Percentiles rank a stretch among this genome's conserved stretches.
These are phyloP conservation scores for Tinamus major DNA, from an alignment of 2,797 vertebrate genomes.

Conservation along the genomic window DNA sequence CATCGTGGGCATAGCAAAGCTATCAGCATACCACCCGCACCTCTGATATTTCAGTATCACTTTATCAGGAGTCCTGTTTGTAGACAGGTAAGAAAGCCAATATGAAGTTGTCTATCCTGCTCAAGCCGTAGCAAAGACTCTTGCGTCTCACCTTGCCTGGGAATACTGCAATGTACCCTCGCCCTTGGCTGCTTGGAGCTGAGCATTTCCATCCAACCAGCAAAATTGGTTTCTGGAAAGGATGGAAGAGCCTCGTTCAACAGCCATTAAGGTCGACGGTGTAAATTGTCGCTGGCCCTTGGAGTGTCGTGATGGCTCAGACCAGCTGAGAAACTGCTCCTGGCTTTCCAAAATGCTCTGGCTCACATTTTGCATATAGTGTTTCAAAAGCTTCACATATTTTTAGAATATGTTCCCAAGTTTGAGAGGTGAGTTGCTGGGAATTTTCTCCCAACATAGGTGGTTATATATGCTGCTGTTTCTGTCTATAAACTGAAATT, in stretches of 20 bases:
- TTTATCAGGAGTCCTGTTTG: not conserved
- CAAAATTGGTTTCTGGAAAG: not conserved
- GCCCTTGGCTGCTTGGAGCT: not conserved
- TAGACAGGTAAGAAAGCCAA: not conserved
- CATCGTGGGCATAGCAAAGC: not conserved
- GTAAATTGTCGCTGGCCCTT: not conserved
- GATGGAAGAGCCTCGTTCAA: not conserved
- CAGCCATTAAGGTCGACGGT: not conserved
- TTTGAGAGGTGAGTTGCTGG: not conserved
- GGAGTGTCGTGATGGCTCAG: fast-evolving
- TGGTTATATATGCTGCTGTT: constrained; percentile 37
- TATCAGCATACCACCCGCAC: not conserved
- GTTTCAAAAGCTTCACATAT: constrained; percentile 4
- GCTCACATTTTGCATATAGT: not conserved
- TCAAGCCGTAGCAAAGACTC: not conserved
- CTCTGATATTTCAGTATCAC: not conserved
- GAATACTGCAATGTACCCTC: not conserved
- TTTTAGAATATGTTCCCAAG: not conserved
- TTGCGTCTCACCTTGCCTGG: fast-evolving
- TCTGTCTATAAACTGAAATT: constrained; percentile 34
- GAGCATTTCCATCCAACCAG: not conserved
- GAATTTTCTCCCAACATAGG: constrained; percentile 17
- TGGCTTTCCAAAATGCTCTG: not conserved
- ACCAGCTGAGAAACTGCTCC: fast-evolving
- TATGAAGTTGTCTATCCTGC: not conserved